phyloP scores from a whole-genome alignment of 2,113 vertebrate species.

The Lasiurus borealis region DNA sequence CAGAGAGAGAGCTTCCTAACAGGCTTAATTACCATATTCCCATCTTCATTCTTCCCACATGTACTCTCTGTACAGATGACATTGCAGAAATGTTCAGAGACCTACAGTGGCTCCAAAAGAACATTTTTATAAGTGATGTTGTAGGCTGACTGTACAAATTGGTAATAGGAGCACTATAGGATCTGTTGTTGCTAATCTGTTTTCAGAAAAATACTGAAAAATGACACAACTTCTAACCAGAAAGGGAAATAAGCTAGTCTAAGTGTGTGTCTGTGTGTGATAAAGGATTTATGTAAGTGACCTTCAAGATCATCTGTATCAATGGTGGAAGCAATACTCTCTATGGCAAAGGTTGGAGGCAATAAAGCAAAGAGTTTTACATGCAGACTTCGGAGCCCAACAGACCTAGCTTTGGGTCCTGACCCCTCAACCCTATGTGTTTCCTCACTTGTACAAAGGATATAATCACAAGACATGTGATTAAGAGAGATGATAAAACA shows the following conservation, averaged over 20 bases:
- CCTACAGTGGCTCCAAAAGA: neutral
- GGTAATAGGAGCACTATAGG: constrained; percentile 30
- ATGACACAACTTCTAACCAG: constrained; percentile 49
- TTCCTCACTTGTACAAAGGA: neutral
- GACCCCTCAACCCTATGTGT: neutral
- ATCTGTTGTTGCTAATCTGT: constrained; percentile 51
- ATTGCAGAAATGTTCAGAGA: constrained; percentile 29
- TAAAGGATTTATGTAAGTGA: constrained; percentile 41
- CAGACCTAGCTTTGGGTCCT: neutral
- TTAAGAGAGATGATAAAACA: neutral
- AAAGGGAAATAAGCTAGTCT: constrained; percentile 50
- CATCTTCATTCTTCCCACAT: neutral
- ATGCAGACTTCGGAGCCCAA: neutral
- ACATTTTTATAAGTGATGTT: constrained; percentile 60
- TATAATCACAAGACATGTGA: neutral
- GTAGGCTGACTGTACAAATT: constrained; percentile 34
- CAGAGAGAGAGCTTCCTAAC: neutral
- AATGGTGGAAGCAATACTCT: neutral
- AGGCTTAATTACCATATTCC: neutral
- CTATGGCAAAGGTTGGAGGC: neutral
- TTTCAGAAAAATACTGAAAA: constrained; percentile 68
- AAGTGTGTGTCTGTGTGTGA: neutral
- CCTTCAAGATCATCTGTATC: constrained; percentile 36
- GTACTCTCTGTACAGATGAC: constrained; percentile 49
- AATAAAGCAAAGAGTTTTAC: neutral